These are phyloP conservation scores for Siniperca knerii DNA, from an alignment of 2,113 vertebrate genomes.

Conservation along the genomic window DNA sequence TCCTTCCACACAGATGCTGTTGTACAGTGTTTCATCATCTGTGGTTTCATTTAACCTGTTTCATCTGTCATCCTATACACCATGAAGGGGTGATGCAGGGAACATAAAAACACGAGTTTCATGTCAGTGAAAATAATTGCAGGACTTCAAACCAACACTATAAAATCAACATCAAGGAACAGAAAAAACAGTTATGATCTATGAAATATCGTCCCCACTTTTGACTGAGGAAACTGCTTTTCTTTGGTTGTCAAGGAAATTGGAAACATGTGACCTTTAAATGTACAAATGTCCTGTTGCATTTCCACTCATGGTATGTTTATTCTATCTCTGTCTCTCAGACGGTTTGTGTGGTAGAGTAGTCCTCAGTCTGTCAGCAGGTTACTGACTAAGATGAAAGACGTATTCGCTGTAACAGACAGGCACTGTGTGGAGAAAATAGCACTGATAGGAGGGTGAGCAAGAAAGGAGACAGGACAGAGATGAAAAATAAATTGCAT, in stretches of 20 bases:
- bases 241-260: background rate
- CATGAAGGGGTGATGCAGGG: background rate
- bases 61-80: slow-evolving; percentile 22
- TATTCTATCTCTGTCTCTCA: background rate
- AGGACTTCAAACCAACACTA: background rate
- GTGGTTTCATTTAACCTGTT: slow-evolving; percentile 44
- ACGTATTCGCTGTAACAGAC: slow-evolving; percentile 41
- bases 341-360: slow-evolving; percentile 22
- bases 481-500: slow-evolving; percentile 10
- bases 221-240: background rate
- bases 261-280: slow-evolving; percentile 16
- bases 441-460: background rate
- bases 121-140: slow-evolving; percentile 22
- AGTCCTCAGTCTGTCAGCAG: slow-evolving; percentile 40
- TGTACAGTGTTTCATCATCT: slow-evolving; percentile 59
- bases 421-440: slow-evolving; percentile 29
- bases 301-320: background rate
- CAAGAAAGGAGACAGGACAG: background rate
- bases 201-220: background rate
- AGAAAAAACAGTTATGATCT: background rate
- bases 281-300: slow-evolving; percentile 6
- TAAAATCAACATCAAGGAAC: background rate
- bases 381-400: slow-evolving; percentile 58
- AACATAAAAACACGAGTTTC: slow-evolving; percentile 9
- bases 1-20: slow-evolving; percentile 24